A percentile compares a stretch with the other conserved stretches of the same genome.
These are phyloP conservation scores for Neodiprion fabricii DNA, from an alignment of 1,140 invertebrate genomes.

Conservation along the genomic window DNA sequence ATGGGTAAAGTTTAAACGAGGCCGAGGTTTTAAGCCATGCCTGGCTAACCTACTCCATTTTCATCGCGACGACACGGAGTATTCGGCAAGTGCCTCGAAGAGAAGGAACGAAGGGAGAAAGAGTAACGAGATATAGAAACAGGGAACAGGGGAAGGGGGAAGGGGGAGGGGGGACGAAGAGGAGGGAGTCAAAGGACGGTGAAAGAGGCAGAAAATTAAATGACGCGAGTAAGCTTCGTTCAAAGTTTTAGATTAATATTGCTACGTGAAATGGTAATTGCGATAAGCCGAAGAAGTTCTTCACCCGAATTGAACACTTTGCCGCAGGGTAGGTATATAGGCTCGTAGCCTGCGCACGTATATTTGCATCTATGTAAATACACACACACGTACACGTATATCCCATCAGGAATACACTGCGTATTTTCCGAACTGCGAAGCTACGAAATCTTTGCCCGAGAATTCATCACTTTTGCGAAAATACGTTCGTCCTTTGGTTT, in stretches of 20 bases:
- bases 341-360: neutral
- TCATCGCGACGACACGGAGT: no score
- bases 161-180: no score
- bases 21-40: neutral
- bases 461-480: no score
- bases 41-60: no score
- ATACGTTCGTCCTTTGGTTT: no score
- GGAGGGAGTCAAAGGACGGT: neutral
- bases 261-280: slow-evolving; percentile 32
- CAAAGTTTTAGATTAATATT: slow-evolving; percentile 33
- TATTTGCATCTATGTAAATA: no score
- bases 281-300: slow-evolving; percentile 22
- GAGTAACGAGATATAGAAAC: no score
- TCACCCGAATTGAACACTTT: neutral
- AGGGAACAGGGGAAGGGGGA: no score
- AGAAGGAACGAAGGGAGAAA: no score
- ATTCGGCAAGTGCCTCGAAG: no score
- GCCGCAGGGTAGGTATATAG: neutral
- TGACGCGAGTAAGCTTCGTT: slow-evolving; percentile 26
- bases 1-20: neutral
- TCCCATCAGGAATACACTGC: no score
- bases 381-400: no score
- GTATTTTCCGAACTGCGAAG: neutral
- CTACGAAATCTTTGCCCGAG: neutral
- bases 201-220: slow-evolving; percentile 26